phyloP scores from a whole-genome alignment of 2,113 vertebrate species.

The Chaenocephalus aceratus region DNA sequence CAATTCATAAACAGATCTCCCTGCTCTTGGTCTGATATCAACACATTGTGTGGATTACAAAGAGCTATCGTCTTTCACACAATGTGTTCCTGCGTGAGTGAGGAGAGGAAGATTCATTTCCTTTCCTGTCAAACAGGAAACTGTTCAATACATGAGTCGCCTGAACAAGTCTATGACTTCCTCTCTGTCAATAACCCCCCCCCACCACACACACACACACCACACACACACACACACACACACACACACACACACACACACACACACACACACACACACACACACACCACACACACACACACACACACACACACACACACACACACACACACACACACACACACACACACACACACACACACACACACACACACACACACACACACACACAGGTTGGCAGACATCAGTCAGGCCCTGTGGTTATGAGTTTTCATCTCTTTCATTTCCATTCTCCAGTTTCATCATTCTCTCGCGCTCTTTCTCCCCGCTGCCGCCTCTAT shows the following conservation, averaged over 20 bases:
- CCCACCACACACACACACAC: slow-evolving; percentile 22
- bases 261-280: slow-evolving; percentile 35
- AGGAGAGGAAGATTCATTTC: slow-evolving; percentile 69
- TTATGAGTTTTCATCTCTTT: slow-evolving; percentile 80
- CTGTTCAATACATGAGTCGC: slow-evolving; percentile 58
- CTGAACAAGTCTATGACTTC: slow-evolving; percentile 71
- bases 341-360: slow-evolving; percentile 7
- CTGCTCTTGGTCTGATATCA: slow-evolving; percentile 36
- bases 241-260: slow-evolving; percentile 37
- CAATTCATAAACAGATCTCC: slow-evolving; percentile 23
- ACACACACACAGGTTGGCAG: slow-evolving; percentile 57
- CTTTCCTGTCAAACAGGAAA: slow-evolving; percentile 74
- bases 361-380: slow-evolving; percentile 23
- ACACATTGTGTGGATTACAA: slow-evolving; percentile 32
- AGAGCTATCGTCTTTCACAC: slow-evolving; percentile 26
- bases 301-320: slow-evolving; percentile 39
- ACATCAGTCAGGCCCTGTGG: slow-evolving; percentile 75
- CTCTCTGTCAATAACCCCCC: slow-evolving; percentile 58
- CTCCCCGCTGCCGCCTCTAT: slow-evolving; percentile 26
- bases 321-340: slow-evolving; percentile 20
- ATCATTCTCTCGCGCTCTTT: slow-evolving; percentile 54
- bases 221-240: slow-evolving; percentile 25
- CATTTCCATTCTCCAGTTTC: slow-evolving; percentile 76
- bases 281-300: slow-evolving; percentile 12
- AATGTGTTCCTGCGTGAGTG: slow-evolving; percentile 33